These are phyloP conservation scores for Rana temporaria DNA, from an alignment of 2,113 vertebrate genomes.

Conservation along the genomic window DNA sequence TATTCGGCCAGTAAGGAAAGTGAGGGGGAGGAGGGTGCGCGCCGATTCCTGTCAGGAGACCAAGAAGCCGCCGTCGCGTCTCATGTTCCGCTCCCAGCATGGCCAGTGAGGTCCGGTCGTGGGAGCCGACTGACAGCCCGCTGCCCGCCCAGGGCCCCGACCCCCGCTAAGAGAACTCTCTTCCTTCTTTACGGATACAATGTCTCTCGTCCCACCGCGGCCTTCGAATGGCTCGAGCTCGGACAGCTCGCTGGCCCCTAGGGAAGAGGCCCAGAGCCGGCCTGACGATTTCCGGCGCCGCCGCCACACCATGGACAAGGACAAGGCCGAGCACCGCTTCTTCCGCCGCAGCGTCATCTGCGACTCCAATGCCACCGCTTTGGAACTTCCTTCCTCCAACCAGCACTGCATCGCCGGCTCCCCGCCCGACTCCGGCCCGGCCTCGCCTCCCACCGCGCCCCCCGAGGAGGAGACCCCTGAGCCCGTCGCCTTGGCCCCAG, in stretches of 20 bases:
- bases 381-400: conserved; percentile 92
- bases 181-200: not conserved
- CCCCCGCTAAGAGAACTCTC: conserved; percentile 43
- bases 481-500: conserved; percentile 55
- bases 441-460: conserved; percentile 1
- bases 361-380: conserved; percentile 92
- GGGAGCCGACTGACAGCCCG: conserved; percentile 55
- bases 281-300: conserved; percentile 85
- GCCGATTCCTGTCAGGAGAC: not conserved
- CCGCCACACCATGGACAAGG: conserved; percentile 97
- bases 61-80: not conserved
- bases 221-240: conserved; percentile 92
- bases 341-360: conserved; percentile 97
- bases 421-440: conserved; percentile 71
- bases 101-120: conserved; percentile 46
- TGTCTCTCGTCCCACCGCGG: conserved; percentile 75
- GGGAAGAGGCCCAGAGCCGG: conserved; percentile 61
- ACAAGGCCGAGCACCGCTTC: conserved; percentile 94
- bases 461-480: not conserved
- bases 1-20: conserved; percentile 9
- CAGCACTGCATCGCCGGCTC: conserved; percentile 73
- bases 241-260: conserved; percentile 75
- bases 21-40: not conserved
- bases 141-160: conserved; percentile 39
- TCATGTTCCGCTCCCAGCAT: conserved; percentile 31